Evolutionary conservation across 2,113 vertebrate genomes (phyloP).

Genomic region (Ammodramus savannarum): DNA sequence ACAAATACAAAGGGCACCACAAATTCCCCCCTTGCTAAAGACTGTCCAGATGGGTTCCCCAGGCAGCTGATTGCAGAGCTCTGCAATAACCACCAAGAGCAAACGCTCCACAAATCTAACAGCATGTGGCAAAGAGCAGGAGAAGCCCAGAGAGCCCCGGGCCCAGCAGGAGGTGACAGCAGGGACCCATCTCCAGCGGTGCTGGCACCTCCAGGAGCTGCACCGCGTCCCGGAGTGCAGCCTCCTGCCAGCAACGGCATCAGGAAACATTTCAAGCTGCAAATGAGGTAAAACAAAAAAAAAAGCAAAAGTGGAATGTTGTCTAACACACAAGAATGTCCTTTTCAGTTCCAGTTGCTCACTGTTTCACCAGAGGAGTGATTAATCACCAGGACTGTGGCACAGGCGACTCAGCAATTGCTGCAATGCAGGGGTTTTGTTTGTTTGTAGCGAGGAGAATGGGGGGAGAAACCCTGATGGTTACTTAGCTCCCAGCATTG

Average conservation of each 20-base stretch:
- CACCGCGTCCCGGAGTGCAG: rapidly evolving
- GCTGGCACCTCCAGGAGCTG: not conserved
- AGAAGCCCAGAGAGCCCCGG: not conserved
- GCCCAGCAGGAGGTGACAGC: not conserved
- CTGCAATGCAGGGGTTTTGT: conserved; percentile 62
- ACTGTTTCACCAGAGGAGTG: conserved; percentile 35
- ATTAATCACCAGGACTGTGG: conserved; percentile 50
- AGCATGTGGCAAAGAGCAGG: not conserved
- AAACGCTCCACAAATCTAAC: not conserved
- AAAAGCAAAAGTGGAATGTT: not conserved
- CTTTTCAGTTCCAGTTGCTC: not conserved
- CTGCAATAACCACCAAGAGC: rapidly evolving
- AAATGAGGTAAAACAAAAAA: not conserved
- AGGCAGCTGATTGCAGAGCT: not conserved
- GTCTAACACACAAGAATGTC: not conserved
- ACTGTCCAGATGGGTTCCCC: not conserved
- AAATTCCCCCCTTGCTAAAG: not conserved
- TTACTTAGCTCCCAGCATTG: not conserved
- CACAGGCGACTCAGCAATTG: not conserved
- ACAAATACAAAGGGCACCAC: not conserved
- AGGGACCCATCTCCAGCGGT: not conserved
- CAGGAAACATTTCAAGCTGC: not conserved
- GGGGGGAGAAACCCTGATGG: not conserved
- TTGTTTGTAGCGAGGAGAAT: conserved; percentile 9
- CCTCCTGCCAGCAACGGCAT: not conserved